Conservation (phyloP, 2,797 vertebrate genomes). For the Columba guinea region DNA sequence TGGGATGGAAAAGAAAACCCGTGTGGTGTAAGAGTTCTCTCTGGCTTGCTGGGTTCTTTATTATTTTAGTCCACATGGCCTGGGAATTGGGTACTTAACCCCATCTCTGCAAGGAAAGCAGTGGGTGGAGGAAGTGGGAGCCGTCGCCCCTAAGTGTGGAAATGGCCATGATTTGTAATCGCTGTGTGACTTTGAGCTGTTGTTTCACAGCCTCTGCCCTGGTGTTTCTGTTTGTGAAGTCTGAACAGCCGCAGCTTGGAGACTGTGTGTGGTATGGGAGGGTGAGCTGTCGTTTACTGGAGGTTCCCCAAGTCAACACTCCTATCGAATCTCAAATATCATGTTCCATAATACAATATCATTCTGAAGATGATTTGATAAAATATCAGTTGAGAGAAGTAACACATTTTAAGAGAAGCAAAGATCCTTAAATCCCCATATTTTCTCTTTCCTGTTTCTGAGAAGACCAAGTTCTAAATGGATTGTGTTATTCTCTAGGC, state of each 20-base stretch:
- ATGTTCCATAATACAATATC: neutral
- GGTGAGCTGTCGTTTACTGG: neutral
- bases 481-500: neutral
- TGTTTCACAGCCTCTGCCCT: neutral
- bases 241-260: neutral
- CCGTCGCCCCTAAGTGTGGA: neutral
- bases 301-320: neutral
- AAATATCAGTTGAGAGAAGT: neutral
- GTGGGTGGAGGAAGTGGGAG: neutral
- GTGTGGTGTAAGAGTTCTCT: neutral
- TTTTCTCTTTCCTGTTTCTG: neutral
- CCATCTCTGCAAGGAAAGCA: neutral
- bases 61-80: neutral
- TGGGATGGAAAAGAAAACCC: neutral
- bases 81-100: neutral
- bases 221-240: neutral
- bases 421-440: neutral
- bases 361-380: neutral
- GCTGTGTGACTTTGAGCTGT: neutral
- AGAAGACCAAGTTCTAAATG: neutral
- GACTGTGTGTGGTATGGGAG: rapidly evolving
- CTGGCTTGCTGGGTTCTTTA: neutral
- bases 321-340: neutral
- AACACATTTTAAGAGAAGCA: neutral
- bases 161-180: neutral